Base-by-base conservation (phyloP, 2,113 vertebrate genomes). In the Leptobrachium leishanense region DNA sequence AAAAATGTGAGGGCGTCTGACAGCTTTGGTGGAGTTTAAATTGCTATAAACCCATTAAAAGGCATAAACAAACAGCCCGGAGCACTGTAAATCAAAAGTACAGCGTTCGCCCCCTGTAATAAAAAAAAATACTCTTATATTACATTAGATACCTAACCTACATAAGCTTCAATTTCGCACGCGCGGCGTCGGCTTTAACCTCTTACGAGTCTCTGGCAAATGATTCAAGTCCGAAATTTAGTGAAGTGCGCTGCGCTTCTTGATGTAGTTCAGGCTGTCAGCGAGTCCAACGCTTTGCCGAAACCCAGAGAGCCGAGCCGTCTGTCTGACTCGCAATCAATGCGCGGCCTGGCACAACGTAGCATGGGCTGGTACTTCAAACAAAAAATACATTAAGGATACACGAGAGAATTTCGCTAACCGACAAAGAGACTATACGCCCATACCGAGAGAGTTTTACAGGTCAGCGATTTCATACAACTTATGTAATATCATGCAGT, bases 31-130 rank as follows among this genome's bases (percentile, higher is more conserved):
- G 31, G 78, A 74, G 71, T 81, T 81, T 74, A 81, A 81, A 81
- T 81, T 74, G 71, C 77, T 79, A 72, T 72, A 79, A 74, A 81
- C 71, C 78, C 72, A 81, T 81, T 81, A 81, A 74, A 79, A 81
- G 73, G 78, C 78, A 74, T 74, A 81, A 81, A 81, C 78, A 81
- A 81, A 81, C 71, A 74, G 65, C 71, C 78, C 6, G 72, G 1
- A 59, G 71, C 78, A 1, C 50, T 46, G 77, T 79, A 79, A 79
- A 79, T 79, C 77, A 74, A 39, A 70, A 68, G 40, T 10, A 74
- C 62, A 65, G 77, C 63, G 54, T 68, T 79, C 77, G 68, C 63
- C 70, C 15, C 77, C 7, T 44, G 39, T 59, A 67, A 74, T 73
- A 73, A 66, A 67, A 67, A 67, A 73, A 66, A 67, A 67, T 57